Base-by-base conservation (phyloP, 2,797 vertebrate genomes). In the Cottoperca gobio region DNA sequence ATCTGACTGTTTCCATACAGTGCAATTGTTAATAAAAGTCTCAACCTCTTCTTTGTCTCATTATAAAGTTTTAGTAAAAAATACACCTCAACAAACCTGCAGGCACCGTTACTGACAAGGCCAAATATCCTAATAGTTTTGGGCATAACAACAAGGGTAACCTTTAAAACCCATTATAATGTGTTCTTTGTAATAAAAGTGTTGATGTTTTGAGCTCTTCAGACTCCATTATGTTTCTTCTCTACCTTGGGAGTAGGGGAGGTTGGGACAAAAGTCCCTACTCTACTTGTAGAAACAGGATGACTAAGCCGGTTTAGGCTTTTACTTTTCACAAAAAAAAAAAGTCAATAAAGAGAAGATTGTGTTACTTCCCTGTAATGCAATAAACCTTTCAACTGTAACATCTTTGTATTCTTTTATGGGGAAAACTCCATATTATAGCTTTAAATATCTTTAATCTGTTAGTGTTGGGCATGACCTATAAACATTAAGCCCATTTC, bases 401-500 rank as follows among this genome's bases (percentile, higher is more conserved):
- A 46, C 4, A 19, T 63, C 8, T 35, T 31, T 24, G 5, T 24
- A 50, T 31, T 10, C 8, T 13, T 60, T 33, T 14, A n/a, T 23
- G 3, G 2, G 21, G 12, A 40, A 5, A 40, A 16, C 26, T 45
- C 3, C 5, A 13, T 46, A 3, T 28, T 8, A n/a, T n/a, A 24
- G 14, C 10, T 62, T 40, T 12, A 53, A 46, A 46, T 8, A 28
- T 17, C 40, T 17, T 28, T 21, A 26, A 26, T 62, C 11, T 39
- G 7, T 43, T 11, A 53, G 40, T 42, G 8, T 24, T 10, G 19
- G 5, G 40, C n/a, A 50, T 57, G 40, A 60, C 42, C 61, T 23
- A 52, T 6, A 58, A 77, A 76, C n/a, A 70, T 2, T 26, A 77
- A 61, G 11, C 28, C 6, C 1, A 6, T 54, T 57, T 68, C 17